phyloP scores from a whole-genome alignment of 1,140 invertebrate species.

The Pogonognathellus flavescens region DNA sequence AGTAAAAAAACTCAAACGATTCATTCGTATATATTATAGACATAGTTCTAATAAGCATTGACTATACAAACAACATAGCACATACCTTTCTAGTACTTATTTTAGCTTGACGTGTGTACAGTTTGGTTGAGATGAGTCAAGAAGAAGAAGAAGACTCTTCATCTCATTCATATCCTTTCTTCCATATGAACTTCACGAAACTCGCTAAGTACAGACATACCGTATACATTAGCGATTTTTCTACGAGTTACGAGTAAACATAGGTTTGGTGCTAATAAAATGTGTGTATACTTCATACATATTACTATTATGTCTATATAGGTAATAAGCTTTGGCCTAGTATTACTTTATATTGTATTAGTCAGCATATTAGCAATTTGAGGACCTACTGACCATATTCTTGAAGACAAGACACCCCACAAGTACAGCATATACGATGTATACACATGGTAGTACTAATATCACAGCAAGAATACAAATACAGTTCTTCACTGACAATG shows the following conservation, averaged over 20 bases:
- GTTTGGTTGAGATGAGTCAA: neutral
- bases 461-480: slow-evolving; percentile 3
- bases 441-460: slow-evolving; percentile 13
- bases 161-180: slow-evolving; percentile 42
- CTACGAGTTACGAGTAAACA: too few species aligned
- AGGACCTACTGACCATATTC: slow-evolving; percentile 49
- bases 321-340: slow-evolving; percentile 14
- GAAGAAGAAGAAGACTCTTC: slow-evolving; percentile 35
- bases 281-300: neutral
- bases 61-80: neutral
- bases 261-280: too few species aligned
- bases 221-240: neutral
- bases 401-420: slow-evolving; percentile 11
- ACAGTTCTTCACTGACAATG: neutral
- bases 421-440: slow-evolving; percentile 11
- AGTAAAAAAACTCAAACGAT: too few species aligned
- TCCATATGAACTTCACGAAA: neutral
- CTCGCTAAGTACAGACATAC: neutral
- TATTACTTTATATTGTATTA: neutral
- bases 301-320: neutral
- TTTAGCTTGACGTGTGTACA: neutral
- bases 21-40: too few species aligned
- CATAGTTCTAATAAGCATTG: neutral
- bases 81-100: neutral
- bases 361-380: neutral